Evolutionary conservation across 2,888 invertebrate genomes (phyloP).

Genomic region (Drosophila tanythrix): DNA sequence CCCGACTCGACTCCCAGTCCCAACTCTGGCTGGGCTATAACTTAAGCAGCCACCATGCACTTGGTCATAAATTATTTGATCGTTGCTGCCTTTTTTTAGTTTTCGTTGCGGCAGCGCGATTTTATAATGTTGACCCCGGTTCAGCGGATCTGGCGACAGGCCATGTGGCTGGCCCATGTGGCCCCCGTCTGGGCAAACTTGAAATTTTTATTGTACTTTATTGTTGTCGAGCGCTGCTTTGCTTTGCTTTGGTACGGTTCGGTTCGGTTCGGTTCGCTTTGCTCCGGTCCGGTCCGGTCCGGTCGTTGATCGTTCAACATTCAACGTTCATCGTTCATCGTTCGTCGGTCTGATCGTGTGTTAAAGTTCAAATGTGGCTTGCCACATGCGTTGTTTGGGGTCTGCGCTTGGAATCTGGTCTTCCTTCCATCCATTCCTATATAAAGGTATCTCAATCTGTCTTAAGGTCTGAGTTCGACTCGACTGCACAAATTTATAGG

Average conservation of each 20-base stretch:
- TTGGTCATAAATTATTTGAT: constrained; percentile 79
- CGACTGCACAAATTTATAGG: constrained; percentile 55
- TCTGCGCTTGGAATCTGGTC: constrained; percentile 8
- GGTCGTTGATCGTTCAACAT: constrained; percentile 50
- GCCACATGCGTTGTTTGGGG: constrained; percentile 61
- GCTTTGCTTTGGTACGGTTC: neutral
- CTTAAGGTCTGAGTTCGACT: constrained; percentile 40
- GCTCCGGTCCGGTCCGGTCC: neutral
- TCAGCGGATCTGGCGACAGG: constrained; percentile 67
- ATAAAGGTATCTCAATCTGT: constrained; percentile 77
- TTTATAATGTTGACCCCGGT: constrained; percentile 78
- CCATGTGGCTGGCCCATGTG: constrained; percentile 42
- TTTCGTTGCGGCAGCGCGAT: constrained; percentile 51
- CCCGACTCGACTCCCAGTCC: constrained; percentile 25
- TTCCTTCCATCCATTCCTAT: constrained; percentile 45
- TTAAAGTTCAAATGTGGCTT: constrained; percentile 76
- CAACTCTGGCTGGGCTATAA: constrained; percentile 63
- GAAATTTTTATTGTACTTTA: constrained; percentile 71
- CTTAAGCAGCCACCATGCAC: constrained; percentile 76
- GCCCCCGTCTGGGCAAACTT: constrained; percentile 63
- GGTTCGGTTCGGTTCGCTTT: neutral
- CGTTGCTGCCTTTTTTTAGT: constrained; percentile 57
- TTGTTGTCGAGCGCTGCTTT: constrained; percentile 30
- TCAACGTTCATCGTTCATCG: constrained; percentile 47
- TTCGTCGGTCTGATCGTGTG: constrained; percentile 54